Evolutionary conservation across 1,140 invertebrate genomes (phyloP), one percentile per base, ranked within the genome.

Genomic region (Cydia amplana): DNA sequence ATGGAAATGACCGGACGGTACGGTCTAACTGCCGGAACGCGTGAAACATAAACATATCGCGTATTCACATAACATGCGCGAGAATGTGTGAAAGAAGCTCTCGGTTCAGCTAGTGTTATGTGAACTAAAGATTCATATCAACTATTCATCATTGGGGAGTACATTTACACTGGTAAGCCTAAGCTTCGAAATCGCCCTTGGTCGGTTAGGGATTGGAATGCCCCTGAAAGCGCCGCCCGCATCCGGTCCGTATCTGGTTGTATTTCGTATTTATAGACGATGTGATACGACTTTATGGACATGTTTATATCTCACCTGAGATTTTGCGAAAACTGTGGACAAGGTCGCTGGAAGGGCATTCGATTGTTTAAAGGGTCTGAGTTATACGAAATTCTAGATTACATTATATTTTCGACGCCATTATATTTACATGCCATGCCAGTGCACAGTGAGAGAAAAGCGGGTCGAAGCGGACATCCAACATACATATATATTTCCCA

Each of bases 211-310:
- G 9, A 60, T 23, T 12, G 6, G 18, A 60, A 60, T 23, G 55
- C 1, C 55, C 3, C 20, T 70, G 32, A 70, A 70, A 70, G 65
- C 65, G 36, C 65, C 65, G 36, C 6, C 65, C 65, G 65, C 65
- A 36, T 70, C 65, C 65, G 65, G 2, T 43, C 32, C n/a, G 32
- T 18, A 18, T 70, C 65, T 32, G 65, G 65, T 70, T 40, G 65
- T 70, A 70, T 70, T 70, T 40, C 65, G 65, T 43, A 70, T 70
- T 70, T 70, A 70, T 70, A 40, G 32, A 20, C 65, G 65, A 70
- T 70, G n/a, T 16, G 65, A 70, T 70, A 70, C 65, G 9, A 14
- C 65, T 70, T 70, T 43, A 70, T 70, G 65, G 65, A 20, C 65
- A 32, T n/a, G 32, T 70, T 70, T 70, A 70, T 70, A 10, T 65